Conservation (phyloP, 1,140 invertebrate genomes). For the Metopolophium dirhodum region DNA sequence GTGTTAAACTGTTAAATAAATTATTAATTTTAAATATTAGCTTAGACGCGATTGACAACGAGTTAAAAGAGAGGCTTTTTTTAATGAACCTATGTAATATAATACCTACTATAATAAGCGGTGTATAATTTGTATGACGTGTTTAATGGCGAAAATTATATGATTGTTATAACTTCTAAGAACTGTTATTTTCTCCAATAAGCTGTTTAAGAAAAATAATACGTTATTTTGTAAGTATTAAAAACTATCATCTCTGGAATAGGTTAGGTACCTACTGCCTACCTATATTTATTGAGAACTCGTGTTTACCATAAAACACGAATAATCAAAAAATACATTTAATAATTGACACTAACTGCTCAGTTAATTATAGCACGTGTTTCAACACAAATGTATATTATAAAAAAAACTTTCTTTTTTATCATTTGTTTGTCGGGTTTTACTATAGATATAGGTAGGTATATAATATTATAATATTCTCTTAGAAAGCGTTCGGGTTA, state of each 20-base stretch:
- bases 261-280: neutral
- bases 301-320: neutral
- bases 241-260: neutral
- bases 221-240: neutral
- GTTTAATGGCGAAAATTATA: neutral
- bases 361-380: neutral
- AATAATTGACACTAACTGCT: constrained; percentile 5
- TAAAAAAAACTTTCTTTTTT: constrained; percentile 14
- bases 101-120: no score
- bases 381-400: neutral
- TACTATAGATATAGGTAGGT: neutral
- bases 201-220: neutral
- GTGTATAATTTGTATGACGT: neutral
- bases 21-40: neutral
- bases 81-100: neutral
- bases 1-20: neutral
- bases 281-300: neutral
- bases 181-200: neutral
- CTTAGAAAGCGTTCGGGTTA: constrained; percentile 9
- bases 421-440: neutral
- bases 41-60: neutral
- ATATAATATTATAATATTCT: neutral
- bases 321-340: neutral
- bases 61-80: neutral
- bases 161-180: neutral